Conservation (phyloP, 2,113 vertebrate species). For the Montifringilla adamsi region DNA sequence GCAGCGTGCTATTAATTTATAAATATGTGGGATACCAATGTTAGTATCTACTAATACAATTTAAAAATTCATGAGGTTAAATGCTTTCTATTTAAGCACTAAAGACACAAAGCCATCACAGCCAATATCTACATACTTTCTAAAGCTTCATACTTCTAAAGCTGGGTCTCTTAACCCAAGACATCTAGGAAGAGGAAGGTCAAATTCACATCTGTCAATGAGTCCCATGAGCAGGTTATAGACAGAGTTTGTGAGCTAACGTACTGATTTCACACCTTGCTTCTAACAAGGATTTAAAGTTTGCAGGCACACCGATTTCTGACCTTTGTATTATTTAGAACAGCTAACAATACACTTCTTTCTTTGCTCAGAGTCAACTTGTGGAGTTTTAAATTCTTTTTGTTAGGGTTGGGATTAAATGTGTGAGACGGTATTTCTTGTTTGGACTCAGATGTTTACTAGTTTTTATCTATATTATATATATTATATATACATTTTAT, state of each 20-base stretch:
- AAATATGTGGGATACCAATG: neutral
- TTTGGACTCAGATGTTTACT: neutral
- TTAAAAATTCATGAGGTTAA: neutral
- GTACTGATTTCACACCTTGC: neutral
- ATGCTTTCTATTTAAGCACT: neutral
- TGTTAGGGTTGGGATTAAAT: neutral
- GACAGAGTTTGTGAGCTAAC: neutral
- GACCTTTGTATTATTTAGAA: neutral
- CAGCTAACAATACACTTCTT: neutral
- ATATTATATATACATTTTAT: too few species aligned
- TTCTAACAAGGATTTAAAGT: neutral
- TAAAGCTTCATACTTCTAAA: neutral
- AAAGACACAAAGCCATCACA: neutral
- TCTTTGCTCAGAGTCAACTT: neutral
- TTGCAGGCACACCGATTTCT: neutral
- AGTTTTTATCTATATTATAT: neutral
- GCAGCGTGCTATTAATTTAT: neutral
- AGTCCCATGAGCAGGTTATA: neutral
- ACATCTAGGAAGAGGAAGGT: neutral
- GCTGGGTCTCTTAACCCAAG: neutral
- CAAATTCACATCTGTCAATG: neutral
- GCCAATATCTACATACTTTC: neutral
- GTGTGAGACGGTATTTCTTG: neutral
- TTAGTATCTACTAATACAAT: neutral
- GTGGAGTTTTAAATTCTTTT: neutral